These are phyloP conservation scores for Drosophila rubida DNA, from an alignment of 2,888 invertebrate genomes.

Conservation along the genomic window DNA sequence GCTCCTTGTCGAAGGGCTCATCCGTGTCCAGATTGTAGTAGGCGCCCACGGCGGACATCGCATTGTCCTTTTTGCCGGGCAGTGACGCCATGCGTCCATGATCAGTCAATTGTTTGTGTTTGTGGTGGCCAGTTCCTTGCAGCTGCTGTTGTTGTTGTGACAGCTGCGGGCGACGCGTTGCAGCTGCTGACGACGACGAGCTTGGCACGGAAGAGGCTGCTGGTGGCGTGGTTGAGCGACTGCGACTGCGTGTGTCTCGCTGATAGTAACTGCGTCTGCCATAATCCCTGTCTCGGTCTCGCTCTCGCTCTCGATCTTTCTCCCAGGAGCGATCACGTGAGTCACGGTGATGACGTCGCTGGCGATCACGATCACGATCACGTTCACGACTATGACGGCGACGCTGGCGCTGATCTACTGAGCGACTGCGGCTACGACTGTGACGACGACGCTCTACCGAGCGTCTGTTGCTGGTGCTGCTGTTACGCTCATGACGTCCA, in stretches of 20 bases:
- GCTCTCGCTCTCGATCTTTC: slow-evolving; percentile 36
- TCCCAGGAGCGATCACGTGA: slow-evolving; percentile 59
- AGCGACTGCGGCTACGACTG: slow-evolving; percentile 60
- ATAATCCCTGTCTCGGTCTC: slow-evolving; percentile 50
- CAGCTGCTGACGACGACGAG: slow-evolving; percentile 13
- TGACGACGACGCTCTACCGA: slow-evolving; percentile 42
- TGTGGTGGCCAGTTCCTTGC: slow-evolving; percentile 3
- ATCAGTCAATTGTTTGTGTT: slow-evolving; percentile 7
- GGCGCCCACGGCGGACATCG: slow-evolving; percentile 66
- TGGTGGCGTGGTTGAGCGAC: slow-evolving; percentile 35
- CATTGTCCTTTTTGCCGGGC: slow-evolving; percentile 21
- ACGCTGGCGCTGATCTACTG: slow-evolving; percentile 47
- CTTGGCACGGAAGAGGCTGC: neutral
- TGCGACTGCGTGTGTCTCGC: slow-evolving; percentile 29
- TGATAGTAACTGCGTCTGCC: slow-evolving; percentile 51
- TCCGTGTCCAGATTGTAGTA: slow-evolving; percentile 80
- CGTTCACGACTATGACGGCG: slow-evolving; percentile 55
- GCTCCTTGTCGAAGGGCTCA: slow-evolving; percentile 84
- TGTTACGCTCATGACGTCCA: slow-evolving; percentile 26
- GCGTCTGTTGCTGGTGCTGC: slow-evolving; percentile 53
- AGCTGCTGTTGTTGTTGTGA: neutral
- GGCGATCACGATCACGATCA: slow-evolving; percentile 61
- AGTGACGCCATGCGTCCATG: slow-evolving; percentile 1
- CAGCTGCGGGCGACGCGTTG: slow-evolving; percentile 29
- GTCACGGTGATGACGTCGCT: slow-evolving; percentile 41